phyloP scores from a whole-genome alignment of 1,140 invertebrate species.

The Samia ricini region DNA sequence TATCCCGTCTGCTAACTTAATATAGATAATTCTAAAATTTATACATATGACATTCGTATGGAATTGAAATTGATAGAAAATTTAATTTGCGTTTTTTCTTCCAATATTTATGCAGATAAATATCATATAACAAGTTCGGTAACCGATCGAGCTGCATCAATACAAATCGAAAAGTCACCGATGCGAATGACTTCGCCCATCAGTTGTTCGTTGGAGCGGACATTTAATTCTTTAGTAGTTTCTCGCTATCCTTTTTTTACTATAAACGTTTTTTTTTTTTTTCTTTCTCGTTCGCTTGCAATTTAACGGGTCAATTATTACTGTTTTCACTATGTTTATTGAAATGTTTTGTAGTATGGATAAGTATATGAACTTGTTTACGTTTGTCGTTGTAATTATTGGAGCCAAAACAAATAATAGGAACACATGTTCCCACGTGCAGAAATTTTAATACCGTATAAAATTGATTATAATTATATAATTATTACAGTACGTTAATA shows the following conservation, averaged over 20 bases:
- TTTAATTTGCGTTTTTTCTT: too few species aligned
- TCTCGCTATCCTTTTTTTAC: constrained; percentile 16
- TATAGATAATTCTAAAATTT: too few species aligned
- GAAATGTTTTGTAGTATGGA: background rate
- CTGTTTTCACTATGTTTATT: background rate
- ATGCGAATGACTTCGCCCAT: constrained; percentile 32
- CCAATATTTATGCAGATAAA: background rate
- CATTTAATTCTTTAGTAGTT: constrained; percentile 43
- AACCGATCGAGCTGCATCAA: constrained; percentile 26
- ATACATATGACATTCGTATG: too few species aligned
- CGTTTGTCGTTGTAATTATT: too few species aligned
- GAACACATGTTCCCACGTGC: too few species aligned
- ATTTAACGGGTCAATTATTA: constrained; percentile 11
- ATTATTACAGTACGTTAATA: too few species aligned
- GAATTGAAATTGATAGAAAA: too few species aligned
- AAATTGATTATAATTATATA: too few species aligned
- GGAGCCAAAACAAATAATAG: too few species aligned
- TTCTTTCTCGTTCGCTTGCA: constrained; percentile 19
- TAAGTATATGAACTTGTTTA: too few species aligned
- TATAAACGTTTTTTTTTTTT: constrained; percentile 12
- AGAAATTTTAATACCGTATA: too few species aligned
- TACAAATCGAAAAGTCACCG: constrained; percentile 45
- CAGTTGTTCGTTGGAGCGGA: constrained; percentile 29
- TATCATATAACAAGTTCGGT: background rate
- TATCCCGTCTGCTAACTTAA: too few species aligned